Conservation (phyloP, 92 coral and sea anemone species). For the Desmophyllum pertusum region DNA sequence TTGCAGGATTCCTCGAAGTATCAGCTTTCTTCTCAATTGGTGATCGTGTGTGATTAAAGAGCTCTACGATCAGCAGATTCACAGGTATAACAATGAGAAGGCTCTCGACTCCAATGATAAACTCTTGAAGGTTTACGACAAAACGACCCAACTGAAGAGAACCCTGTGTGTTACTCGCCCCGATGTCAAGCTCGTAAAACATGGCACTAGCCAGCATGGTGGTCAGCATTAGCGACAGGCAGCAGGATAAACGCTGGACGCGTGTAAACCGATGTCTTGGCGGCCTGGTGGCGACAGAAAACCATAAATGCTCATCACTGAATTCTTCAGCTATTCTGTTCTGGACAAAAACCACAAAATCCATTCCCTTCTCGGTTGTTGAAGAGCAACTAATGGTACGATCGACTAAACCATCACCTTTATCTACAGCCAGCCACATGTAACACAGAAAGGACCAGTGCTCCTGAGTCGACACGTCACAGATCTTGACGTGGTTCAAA, state of each 20-base stretch:
- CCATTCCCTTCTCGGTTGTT: slow-evolving; percentile 38
- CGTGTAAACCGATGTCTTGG: slow-evolving; percentile 70
- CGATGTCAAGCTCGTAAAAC: slow-evolving; percentile 60
- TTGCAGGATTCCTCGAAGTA: background rate
- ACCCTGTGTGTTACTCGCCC: slow-evolving; percentile 22
- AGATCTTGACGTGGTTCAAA: slow-evolving; percentile 41
- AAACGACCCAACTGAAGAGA: slow-evolving; percentile 55
- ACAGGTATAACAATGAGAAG: slow-evolving; percentile 49
- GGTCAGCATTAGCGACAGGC: slow-evolving; percentile 59
- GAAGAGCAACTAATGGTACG: slow-evolving; percentile 50
- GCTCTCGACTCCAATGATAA: slow-evolving; percentile 56
- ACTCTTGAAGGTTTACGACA: slow-evolving; percentile 47
- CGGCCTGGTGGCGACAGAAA: slow-evolving; percentile 63
- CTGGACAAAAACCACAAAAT: slow-evolving; percentile 18
- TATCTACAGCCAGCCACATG: slow-evolving; percentile 82
- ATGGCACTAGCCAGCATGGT: slow-evolving; percentile 78
- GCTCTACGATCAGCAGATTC: slow-evolving; percentile 36
- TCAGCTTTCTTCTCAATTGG: background rate
- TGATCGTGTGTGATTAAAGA: slow-evolving; percentile 38
- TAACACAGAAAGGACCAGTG: slow-evolving; percentile 46
- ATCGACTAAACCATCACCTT: slow-evolving; percentile 72
- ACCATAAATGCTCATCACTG: slow-evolving; percentile 67
- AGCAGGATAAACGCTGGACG: slow-evolving; percentile 74
- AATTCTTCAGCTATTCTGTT: slow-evolving; percentile 46
- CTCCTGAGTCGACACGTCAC: slow-evolving; percentile 3